Conservation (phyloP, 1,140 invertebrate genomes). For the Sesamia nonagrioides region DNA sequence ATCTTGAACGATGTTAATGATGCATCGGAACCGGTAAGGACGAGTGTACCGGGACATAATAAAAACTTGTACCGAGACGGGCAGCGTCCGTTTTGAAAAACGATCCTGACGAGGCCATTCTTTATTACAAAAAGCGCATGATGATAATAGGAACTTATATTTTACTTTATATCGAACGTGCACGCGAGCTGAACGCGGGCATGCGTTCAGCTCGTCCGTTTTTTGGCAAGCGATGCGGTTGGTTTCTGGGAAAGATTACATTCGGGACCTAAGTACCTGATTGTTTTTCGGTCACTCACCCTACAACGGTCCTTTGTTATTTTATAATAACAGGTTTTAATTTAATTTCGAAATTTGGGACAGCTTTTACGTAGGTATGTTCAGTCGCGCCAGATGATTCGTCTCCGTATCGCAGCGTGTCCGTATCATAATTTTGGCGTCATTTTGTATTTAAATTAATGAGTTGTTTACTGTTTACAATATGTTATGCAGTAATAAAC, state of each 20-base stretch:
- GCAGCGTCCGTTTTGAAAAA: conserved; percentile 66
- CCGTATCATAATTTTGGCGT: background rate
- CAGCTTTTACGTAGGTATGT: conserved; percentile 53
- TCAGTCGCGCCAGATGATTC: conserved; percentile 20
- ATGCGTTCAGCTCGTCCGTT: conserved; percentile 65
- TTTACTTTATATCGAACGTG: conserved; percentile 69
- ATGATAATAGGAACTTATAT: conserved; percentile 74
- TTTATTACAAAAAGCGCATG: conserved; percentile 76
- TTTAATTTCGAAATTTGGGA: conserved; percentile 71
- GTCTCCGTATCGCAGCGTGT: conserved; percentile 4
- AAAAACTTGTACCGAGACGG: conserved; percentile 69
- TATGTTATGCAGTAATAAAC: conserved; percentile 9
- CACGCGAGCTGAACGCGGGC: conserved; percentile 63
- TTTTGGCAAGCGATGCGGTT: conserved; percentile 79
- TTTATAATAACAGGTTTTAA: conserved; percentile 72
- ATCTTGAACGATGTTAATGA: conserved; percentile 70
- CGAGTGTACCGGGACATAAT: conserved; percentile 60
- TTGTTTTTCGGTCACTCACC: conserved; percentile 84
- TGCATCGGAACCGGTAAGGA: conserved; percentile 73
- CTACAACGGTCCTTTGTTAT: conserved; percentile 66
- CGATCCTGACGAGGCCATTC: conserved; percentile 69
- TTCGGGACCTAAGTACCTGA: conserved; percentile 82
- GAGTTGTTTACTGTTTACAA: conserved; percentile 30
- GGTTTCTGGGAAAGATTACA: conserved; percentile 84
- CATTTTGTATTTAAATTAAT: conserved; percentile 34